These are phyloP conservation scores for Doryteuthis pealeii DNA, from an alignment of 1,140 invertebrate species.

Conservation along the genomic window DNA sequence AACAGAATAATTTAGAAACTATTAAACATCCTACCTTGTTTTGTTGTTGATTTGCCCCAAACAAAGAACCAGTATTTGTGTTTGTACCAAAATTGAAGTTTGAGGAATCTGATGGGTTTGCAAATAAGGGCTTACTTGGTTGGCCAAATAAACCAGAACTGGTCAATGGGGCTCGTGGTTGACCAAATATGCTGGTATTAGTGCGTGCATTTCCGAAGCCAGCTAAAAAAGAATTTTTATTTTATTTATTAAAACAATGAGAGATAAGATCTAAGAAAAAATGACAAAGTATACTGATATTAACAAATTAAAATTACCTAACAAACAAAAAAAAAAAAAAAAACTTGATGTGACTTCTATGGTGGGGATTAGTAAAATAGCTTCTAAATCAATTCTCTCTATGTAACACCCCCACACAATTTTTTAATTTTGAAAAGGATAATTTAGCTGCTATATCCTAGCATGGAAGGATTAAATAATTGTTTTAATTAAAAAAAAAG, in stretches of 20 bases:
- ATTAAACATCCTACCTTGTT: neutral
- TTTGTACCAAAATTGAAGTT: slow-evolving; percentile 31
- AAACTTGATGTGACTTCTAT: too few species aligned
- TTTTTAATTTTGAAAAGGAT: too few species aligned
- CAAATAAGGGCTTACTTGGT: slow-evolving; percentile 24
- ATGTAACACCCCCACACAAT: too few species aligned
- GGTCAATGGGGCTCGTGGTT: slow-evolving; percentile 17
- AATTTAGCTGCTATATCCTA: too few species aligned
- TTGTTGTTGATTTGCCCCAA: slow-evolving; percentile 38
- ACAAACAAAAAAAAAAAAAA: neutral
- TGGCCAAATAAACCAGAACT: slow-evolving; percentile 37
- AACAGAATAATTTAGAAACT: neutral
- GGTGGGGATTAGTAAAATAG: too few species aligned
- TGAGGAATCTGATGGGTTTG: slow-evolving; percentile 10
- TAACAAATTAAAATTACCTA: neutral
- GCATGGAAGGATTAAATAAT: too few species aligned
- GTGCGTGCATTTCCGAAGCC: slow-evolving; percentile 6
- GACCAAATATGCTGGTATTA: slow-evolving; percentile 9
- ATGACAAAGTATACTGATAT: neutral
- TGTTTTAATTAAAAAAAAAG: too few species aligned
- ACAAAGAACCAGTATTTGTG: slow-evolving; percentile 36
- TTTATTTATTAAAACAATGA: slow-evolving; percentile 12
- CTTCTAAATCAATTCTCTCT: too few species aligned
- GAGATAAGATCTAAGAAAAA: neutral
- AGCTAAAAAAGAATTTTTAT: neutral